These are phyloP conservation scores for Drosophila parvula DNA, from an alignment of 1,140 invertebrate species.

Conservation along the genomic window DNA sequence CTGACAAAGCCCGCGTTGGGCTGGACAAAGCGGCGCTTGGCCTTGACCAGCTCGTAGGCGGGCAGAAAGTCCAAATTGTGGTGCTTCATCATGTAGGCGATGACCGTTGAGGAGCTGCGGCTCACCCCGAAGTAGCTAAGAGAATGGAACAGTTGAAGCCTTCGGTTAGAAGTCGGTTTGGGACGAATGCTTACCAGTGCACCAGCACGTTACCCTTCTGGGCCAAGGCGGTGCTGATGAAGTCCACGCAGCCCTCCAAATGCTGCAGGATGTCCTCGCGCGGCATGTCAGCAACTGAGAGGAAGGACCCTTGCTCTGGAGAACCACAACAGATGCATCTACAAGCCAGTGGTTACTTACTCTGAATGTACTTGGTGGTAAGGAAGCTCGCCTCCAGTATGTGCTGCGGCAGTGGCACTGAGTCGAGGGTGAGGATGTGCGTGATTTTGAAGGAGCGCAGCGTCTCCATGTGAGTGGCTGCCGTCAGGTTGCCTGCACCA, in stretches of 20 bases:
- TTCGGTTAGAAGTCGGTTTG: background rate
- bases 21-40: slow-evolving; percentile 87
- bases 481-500: slow-evolving; percentile 89
- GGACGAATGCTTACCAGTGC: slow-evolving; percentile 87
- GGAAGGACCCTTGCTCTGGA: slow-evolving; percentile 8
- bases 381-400: slow-evolving; percentile 88
- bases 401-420: slow-evolving; percentile 90
- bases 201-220: slow-evolving; percentile 88
- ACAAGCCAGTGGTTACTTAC: slow-evolving; percentile 83
- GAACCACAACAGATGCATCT: background rate
- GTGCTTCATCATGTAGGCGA: slow-evolving; percentile 94
- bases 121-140: slow-evolving; percentile 93
- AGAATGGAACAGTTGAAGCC: background rate
- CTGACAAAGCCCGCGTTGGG: slow-evolving; percentile 91
- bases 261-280: slow-evolving; percentile 92
- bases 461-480: slow-evolving; percentile 89
- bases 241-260: slow-evolving; percentile 90
- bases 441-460: slow-evolving; percentile 88
- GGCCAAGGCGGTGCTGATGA: slow-evolving; percentile 87
- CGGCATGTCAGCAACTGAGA: slow-evolving; percentile 90
- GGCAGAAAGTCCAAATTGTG: slow-evolving; percentile 88
- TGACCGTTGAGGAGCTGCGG: slow-evolving; percentile 91
- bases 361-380: slow-evolving; percentile 90
- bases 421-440: slow-evolving; percentile 92
- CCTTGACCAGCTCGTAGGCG: slow-evolving; percentile 88